Base-by-base conservation (phyloP, 2,113 vertebrate genomes). In the Oncorhynchus kisutch region DNA sequence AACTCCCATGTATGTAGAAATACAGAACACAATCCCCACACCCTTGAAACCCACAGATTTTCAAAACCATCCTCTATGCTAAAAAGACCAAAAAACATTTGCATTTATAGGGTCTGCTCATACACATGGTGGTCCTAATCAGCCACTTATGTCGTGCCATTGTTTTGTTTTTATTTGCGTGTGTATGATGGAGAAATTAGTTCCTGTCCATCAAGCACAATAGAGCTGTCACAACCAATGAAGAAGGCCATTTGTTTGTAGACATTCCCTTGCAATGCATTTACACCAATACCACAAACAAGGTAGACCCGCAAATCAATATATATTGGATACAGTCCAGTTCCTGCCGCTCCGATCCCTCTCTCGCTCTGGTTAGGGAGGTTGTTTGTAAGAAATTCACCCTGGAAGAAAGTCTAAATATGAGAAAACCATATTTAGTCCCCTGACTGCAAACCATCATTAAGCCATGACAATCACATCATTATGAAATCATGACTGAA, bases 161-260 rank as follows among this genome's bases (percentile, higher is more conserved):
- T 82, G 67, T 80, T 83, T 84, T 86, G 82, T 88, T 91, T 89
- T 87, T 90, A 91, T 91, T 90, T 92, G 85, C 67, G 74, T 92
- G 85, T 66, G 74, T 91, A 89, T 92, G 90, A 94, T 92, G 87
- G 86, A 82, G 90, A 93, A 93, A 93, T 91, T 92, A 90, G 91
- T 90, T 92, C 87, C 90, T 94, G 93, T 93, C 95, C 87, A 80
- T 97, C 95, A 97, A 93, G 94, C 87, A 86, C 91, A 84, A 79
- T 91, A 77, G 84, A 91, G 86, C 92, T 96, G 95, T 95, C 95
- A 96, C 86, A 95, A 94, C 92, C 93, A 88, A 93, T 93, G 88
- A 92, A 84, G 82, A 82, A 90, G 59, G 82, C 90, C 87, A 86
- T 95, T 96, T 90, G 91, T 93, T 92, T 92, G 86, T 87, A 76